Conservation (phyloP, 35 echinoderm and acorn worm species). For the Lytechinus pictus region DNA sequence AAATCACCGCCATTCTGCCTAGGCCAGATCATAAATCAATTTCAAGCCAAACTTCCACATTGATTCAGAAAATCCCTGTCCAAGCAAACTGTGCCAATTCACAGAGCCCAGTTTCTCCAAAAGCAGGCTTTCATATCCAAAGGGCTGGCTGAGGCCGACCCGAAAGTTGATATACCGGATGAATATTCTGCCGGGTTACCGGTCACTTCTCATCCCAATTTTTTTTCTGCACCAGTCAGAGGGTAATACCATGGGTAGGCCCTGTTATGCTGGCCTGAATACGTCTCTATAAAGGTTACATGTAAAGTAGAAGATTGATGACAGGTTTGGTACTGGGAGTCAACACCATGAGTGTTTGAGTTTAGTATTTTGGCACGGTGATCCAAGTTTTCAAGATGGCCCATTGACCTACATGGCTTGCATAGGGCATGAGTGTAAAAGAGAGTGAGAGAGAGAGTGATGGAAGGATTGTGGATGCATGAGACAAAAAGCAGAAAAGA, state of each 20-base stretch:
- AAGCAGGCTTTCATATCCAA: not conserved
- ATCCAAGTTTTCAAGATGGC: not conserved
- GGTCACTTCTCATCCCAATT: slow-evolving; percentile 10
- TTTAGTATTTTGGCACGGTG: not conserved
- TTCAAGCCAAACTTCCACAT: not conserved
- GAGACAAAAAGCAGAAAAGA: too few relatives aligned
- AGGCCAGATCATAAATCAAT: not conserved
- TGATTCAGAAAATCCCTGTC: not conserved
- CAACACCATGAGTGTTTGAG: not conserved
- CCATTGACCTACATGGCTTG: not conserved
- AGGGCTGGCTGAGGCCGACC: not conserved
- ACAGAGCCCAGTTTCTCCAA: not conserved
- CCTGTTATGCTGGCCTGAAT: not conserved
- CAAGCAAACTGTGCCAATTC: not conserved
- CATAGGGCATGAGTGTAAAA: not conserved
- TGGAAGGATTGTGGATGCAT: not conserved
- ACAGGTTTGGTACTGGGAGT: not conserved
- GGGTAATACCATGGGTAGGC: not conserved
- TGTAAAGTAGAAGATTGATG: not conserved
- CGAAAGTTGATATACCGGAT: not conserved
- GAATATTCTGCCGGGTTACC: not conserved
- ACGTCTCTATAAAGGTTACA: slow-evolving; percentile 3
- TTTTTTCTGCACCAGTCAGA: not conserved
- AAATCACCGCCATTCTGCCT: not conserved
- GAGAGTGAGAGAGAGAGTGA: not conserved